These are phyloP conservation scores for Anabas testudineus DNA, from an alignment of 2,797 vertebrate genomes.

Conservation along the genomic window DNA sequence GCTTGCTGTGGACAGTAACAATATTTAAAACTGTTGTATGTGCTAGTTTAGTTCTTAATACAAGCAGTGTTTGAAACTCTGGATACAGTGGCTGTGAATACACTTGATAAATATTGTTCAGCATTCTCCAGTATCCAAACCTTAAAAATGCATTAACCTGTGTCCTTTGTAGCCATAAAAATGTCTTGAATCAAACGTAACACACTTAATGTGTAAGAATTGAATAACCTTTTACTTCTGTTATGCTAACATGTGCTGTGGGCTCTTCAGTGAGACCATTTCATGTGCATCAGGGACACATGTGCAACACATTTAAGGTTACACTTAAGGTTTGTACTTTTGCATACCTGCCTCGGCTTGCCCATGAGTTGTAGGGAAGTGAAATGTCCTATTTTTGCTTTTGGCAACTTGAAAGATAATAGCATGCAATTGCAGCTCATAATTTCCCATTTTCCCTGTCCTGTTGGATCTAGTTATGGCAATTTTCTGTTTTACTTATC, in stretches of 20 bases:
- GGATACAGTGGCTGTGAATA: background rate
- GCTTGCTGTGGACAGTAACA: no score
- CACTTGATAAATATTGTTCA: no score
- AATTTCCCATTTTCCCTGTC: constrained; percentile 56
- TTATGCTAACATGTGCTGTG: background rate
- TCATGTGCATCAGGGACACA: constrained; percentile 7
- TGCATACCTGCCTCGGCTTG: constrained; percentile 74
- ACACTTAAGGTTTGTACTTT: constrained; percentile 41
- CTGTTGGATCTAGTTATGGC: constrained; percentile 69
- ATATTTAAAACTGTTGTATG: no score
- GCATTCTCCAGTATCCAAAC: no score
- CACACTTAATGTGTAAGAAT: background rate
- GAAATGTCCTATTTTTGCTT: constrained; percentile 64
- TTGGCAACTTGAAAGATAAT: constrained; percentile 73
- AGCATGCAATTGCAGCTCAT: constrained; percentile 63
- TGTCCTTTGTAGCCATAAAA: no score
- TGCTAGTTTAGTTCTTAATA: no score
- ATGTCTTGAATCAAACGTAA: background rate
- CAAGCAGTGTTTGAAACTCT: background rate
- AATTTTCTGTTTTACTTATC: constrained; percentile 61
- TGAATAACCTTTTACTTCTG: constrained; percentile 3
- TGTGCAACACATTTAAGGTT: constrained; percentile 39
- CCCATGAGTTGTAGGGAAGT: constrained; percentile 52
- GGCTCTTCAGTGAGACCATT: constrained; percentile 1
- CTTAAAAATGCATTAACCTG: no score